phyloP scores from a whole-genome alignment of 2,113 vertebrate genomes.

The Acanthochromis polyacanthus region DNA sequence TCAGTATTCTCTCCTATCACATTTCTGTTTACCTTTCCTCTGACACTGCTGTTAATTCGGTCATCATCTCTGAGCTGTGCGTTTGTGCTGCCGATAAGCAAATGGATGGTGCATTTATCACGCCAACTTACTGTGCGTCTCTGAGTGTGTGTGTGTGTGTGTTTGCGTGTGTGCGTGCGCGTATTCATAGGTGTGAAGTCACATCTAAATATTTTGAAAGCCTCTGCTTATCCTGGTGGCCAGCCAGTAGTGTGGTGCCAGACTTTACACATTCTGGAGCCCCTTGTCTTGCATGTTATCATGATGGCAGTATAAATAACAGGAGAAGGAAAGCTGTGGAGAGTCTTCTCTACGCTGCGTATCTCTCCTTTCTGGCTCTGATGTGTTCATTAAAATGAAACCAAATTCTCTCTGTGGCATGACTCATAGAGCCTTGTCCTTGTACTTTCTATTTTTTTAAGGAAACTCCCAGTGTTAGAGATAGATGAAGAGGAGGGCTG shows the following conservation, averaged over 20 bases:
- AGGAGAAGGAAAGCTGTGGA: background rate
- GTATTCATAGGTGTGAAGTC: constrained; percentile 55
- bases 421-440: background rate
- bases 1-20: background rate
- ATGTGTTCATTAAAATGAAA: background rate
- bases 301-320: background rate
- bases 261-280: constrained; percentile 34
- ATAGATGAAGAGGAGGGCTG: background rate
- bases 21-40: constrained; percentile 29
- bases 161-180: constrained; percentile 12
- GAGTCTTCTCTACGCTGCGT: background rate
- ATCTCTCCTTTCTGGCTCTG: background rate
- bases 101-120: constrained; percentile 59
- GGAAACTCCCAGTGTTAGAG: too few species aligned
- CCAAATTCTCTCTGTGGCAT: background rate
- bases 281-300: background rate
- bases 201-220: constrained; percentile 65
- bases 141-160: constrained; percentile 5
- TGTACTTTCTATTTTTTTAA: background rate
- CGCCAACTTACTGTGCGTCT: constrained; percentile 37
- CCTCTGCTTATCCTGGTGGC: constrained; percentile 47
- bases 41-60: constrained; percentile 32
- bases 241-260: constrained; percentile 4
- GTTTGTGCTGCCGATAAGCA: constrained; percentile 65
- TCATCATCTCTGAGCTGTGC: constrained; percentile 30